phyloP scores from a whole-genome alignment of 2,797 vertebrate genomes.

The Ctenochaetus hawaiiensis region DNA sequence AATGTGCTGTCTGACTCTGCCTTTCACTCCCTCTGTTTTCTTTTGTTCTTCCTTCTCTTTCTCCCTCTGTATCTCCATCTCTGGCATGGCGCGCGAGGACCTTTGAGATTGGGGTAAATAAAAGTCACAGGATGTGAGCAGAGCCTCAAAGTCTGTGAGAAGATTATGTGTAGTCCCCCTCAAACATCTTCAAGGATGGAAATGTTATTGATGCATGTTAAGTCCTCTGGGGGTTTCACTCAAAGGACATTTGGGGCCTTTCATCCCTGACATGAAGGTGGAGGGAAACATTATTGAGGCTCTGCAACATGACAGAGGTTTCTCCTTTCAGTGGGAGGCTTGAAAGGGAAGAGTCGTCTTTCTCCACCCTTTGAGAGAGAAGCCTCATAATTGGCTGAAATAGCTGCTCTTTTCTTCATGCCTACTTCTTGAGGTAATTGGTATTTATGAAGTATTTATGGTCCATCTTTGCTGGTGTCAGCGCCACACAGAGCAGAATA shows the following conservation, averaged over 20 bases:
- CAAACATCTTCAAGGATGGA: slow-evolving; percentile 80
- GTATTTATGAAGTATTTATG: slow-evolving; percentile 84
- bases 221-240: slow-evolving; percentile 80
- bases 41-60: slow-evolving; percentile 50
- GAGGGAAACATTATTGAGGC: slow-evolving; percentile 79
- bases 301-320: slow-evolving; percentile 75
- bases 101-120: slow-evolving; percentile 63
- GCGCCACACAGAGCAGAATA: slow-evolving; percentile 43
- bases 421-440: slow-evolving; percentile 78
- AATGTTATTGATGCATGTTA: slow-evolving; percentile 84
- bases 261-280: slow-evolving; percentile 84
- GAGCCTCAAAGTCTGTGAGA: slow-evolving; percentile 68
- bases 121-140: slow-evolving; percentile 60
- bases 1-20: slow-evolving; percentile 48
- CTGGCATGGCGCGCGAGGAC: slow-evolving; percentile 41
- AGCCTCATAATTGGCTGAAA: slow-evolving; percentile 78
- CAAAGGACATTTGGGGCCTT: slow-evolving; percentile 82
- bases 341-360: slow-evolving; percentile 73
- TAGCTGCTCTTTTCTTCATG: slow-evolving; percentile 66
- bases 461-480: slow-evolving; percentile 68
- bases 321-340: slow-evolving; percentile 68
- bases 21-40: slow-evolving; percentile 40
- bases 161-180: slow-evolving; percentile 74
- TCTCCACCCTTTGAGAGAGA: slow-evolving; percentile 64
- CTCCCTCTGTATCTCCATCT: slow-evolving; percentile 49